A percentile compares a stretch with the other conserved stretches of the same genome.
phyloP scores from a whole-genome alignment of 1,140 invertebrate species.

The Acromyrmex heyeri region DNA sequence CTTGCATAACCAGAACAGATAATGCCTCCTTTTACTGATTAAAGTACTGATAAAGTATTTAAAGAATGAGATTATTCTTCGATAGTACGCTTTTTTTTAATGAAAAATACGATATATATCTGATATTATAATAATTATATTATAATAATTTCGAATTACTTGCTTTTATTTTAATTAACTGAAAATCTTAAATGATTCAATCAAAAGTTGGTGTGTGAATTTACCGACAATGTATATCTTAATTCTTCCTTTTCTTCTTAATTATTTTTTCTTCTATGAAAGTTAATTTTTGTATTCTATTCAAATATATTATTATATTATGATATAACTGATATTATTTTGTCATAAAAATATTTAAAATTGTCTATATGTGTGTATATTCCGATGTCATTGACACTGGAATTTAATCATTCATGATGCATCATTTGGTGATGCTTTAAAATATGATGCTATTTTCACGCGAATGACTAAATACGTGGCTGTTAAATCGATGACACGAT shows the following conservation, averaged over 20 bases:
- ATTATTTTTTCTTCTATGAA: neutral
- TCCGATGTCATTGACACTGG: neutral
- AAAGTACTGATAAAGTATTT: neutral
- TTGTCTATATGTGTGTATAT: neutral
- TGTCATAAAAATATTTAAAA: neutral
- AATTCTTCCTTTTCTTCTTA: neutral
- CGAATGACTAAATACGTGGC: constrained; percentile 9
- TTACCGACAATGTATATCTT: neutral
- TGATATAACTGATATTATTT: neutral
- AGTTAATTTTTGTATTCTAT: neutral
- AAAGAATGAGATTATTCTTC: constrained; percentile 1
- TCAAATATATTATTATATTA: neutral
- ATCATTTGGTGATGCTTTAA: constrained; percentile 18
- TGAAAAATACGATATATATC: neutral
- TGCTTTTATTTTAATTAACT: neutral
- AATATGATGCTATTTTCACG: constrained; percentile 46
- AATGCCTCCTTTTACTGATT: constrained; percentile 18
- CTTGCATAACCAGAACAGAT: constrained; percentile 9
- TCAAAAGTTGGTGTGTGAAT: neutral
- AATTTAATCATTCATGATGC: constrained; percentile 24
- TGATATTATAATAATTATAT: neutral
- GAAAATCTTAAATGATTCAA: neutral
- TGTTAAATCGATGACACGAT: constrained; percentile 29
- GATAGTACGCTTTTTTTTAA: neutral
- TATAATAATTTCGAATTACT: neutral